A percentile compares a stretch with the other conserved stretches of the same genome.
Conservation (phyloP, 1,140 invertebrate species). For the Diorhabda sublineata region DNA sequence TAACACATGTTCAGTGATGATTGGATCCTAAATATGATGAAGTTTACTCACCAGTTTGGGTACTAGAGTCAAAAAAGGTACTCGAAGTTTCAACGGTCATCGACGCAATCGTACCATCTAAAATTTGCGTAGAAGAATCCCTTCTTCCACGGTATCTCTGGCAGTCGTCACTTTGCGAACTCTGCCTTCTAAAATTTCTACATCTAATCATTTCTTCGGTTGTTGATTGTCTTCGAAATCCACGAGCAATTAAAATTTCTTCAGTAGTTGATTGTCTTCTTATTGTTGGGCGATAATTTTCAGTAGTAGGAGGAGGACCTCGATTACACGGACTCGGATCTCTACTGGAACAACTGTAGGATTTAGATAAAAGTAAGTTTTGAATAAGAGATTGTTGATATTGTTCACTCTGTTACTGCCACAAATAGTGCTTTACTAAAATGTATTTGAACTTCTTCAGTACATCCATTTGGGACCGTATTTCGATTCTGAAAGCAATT, state of each 20-base stretch:
- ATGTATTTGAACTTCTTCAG: too few species aligned
- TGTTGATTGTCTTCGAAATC: constrained; percentile 83
- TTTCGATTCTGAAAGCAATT: too few species aligned
- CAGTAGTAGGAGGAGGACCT: constrained; percentile 42
- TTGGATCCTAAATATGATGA: background rate
- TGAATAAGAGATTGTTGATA: background rate
- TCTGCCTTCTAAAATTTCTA: constrained; percentile 78
- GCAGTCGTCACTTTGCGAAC: constrained; percentile 73
- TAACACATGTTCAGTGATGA: background rate
- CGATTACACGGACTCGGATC: constrained; percentile 71
- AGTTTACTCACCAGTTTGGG: constrained; percentile 76
- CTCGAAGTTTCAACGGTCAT: constrained; percentile 91
- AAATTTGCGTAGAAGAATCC: constrained; percentile 85
- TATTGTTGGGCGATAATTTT: constrained; percentile 65
- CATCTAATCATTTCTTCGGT: constrained; percentile 90
- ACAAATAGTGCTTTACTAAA: background rate
- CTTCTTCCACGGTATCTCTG: constrained; percentile 72
- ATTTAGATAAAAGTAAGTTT: constrained; percentile 9
- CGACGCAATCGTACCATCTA: constrained; percentile 84
- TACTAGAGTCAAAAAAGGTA: constrained; percentile 88
- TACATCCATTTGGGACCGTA: too few species aligned
- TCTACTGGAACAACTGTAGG: constrained; percentile 64
- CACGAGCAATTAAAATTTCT: constrained; percentile 84
- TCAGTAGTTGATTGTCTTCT: constrained; percentile 85
- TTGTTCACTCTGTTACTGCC: constrained; percentile 2